A percentile compares a stretch with the other conserved stretches of the same genome.
phyloP scores from a whole-genome alignment of 2,797 vertebrate genomes.

The Parotocinclus haroldoi region DNA sequence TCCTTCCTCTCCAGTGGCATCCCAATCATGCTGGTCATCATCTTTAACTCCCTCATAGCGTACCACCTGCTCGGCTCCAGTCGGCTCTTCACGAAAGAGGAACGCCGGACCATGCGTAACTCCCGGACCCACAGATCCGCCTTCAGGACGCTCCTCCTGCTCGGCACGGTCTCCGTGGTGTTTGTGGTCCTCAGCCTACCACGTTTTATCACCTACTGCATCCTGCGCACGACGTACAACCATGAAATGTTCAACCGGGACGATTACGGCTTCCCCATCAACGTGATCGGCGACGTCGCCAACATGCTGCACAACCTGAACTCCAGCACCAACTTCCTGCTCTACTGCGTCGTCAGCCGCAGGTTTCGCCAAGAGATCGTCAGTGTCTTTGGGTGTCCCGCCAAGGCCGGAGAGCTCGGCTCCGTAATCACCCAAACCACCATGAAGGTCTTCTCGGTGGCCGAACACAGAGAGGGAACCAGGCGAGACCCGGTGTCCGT shows the following conservation, averaged over 20 bases:
- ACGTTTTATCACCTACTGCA: slow-evolving; percentile 75
- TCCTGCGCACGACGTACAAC: slow-evolving; percentile 73
- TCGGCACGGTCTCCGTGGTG: slow-evolving; percentile 64
- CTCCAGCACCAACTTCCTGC: slow-evolving; percentile 75
- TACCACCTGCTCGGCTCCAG: slow-evolving; percentile 58
- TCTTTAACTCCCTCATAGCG: slow-evolving; percentile 72
- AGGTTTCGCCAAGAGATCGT: slow-evolving; percentile 67
- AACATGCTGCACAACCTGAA: slow-evolving; percentile 81
- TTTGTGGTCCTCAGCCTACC: slow-evolving; percentile 72
- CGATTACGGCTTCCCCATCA: slow-evolving; percentile 69
- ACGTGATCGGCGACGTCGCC: slow-evolving; percentile 66
- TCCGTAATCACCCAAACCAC: slow-evolving; percentile 60
- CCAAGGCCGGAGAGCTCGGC: slow-evolving; percentile 36
- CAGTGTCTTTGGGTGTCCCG: slow-evolving; percentile 50
- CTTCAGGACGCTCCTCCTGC: slow-evolving; percentile 66
- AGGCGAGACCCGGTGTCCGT: slow-evolving; percentile 35
- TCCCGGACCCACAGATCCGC: slow-evolving; percentile 55
- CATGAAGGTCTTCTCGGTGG: slow-evolving; percentile 68
- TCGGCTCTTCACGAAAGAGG: slow-evolving; percentile 70
- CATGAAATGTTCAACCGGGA: slow-evolving; percentile 62
- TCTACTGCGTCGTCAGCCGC: slow-evolving; percentile 74
- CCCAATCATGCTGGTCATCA: slow-evolving; percentile 68
- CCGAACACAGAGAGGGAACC: slow-evolving; percentile 25
- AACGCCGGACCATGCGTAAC: slow-evolving; percentile 59
- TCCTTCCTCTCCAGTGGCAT: slow-evolving; percentile 70